phyloP scores from a whole-genome alignment of 2,797 vertebrate species.

The Sphaeramia orbicularis region DNA sequence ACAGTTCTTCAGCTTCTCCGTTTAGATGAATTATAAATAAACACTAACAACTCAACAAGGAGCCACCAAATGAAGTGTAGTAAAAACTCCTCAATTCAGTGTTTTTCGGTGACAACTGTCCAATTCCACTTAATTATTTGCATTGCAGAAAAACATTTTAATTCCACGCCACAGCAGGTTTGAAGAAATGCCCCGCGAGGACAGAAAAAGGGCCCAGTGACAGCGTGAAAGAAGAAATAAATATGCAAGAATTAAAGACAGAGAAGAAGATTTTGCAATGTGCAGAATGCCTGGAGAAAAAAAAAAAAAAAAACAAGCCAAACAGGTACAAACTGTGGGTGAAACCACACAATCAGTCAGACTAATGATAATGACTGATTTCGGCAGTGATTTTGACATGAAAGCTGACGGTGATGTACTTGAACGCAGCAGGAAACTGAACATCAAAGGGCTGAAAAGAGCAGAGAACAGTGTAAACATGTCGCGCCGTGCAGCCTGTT shows the following conservation, averaged over 20 bases:
- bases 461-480: not conserved
- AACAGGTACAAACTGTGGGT: conserved; percentile 4
- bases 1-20: too few species aligned
- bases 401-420: conserved; percentile 11
- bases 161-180: conserved; percentile 17
- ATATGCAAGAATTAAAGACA: not conserved
- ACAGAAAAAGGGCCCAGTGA: conserved; percentile 4
- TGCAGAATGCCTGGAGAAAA: not conserved
- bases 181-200: not conserved
- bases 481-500: not conserved
- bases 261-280: too few species aligned
- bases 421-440: conserved; percentile 28
- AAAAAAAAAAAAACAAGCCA: not conserved
- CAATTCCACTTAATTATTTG: not conserved
- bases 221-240: conserved; percentile 16
- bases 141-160: not conserved
- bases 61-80: not conserved
- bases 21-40: too few species aligned
- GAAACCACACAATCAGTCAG: conserved; percentile 4
- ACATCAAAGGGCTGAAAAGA: conserved; percentile 15
- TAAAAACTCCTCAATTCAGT: not conserved
- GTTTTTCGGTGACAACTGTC: not conserved
- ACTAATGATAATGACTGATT: conserved; percentile 44
- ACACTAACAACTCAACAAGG: too few species aligned
- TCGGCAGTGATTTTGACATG: conserved; percentile 3